These are phyloP conservation scores for Microtus obscurus DNA, from an alignment of 2,797 vertebrate genomes.

Conservation along the genomic window DNA sequence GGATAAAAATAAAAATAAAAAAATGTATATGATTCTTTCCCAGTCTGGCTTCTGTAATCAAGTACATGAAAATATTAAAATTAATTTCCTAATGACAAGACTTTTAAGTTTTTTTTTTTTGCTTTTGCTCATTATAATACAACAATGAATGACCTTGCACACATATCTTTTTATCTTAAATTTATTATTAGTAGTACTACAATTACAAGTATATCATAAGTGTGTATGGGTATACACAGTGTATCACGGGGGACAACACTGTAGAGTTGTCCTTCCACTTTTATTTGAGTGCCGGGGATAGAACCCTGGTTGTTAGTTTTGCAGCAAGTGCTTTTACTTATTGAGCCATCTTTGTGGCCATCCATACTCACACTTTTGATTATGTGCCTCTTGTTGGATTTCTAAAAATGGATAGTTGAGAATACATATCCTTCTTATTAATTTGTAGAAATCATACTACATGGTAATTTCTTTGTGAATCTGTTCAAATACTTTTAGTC, in stretches of 20 bases:
- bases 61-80: constrained; percentile 2
- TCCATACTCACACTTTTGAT: background rate
- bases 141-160: background rate
- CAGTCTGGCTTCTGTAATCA: constrained; percentile 40
- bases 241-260: background rate
- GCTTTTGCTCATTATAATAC: background rate
- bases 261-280: background rate
- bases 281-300: background rate
- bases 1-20: background rate
- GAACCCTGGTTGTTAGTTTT: background rate
- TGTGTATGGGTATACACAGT: background rate
- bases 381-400: background rate
- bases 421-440: background rate
- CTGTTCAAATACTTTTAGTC: background rate
- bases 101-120: constrained; percentile 26
- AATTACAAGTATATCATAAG: background rate
- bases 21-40: background rate
- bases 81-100: constrained; percentile 38
- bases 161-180: background rate
- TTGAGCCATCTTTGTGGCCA: background rate
- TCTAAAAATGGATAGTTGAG: background rate
- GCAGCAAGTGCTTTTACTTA: background rate
- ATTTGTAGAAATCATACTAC: background rate
- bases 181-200: background rate
- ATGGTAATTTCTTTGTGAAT: background rate